Percentiles rank a stretch among this genome's conserved stretches.
These are phyloP conservation scores for Chymomyza costata DNA, from an alignment of 1,140 invertebrate genomes.

Conservation along the genomic window DNA sequence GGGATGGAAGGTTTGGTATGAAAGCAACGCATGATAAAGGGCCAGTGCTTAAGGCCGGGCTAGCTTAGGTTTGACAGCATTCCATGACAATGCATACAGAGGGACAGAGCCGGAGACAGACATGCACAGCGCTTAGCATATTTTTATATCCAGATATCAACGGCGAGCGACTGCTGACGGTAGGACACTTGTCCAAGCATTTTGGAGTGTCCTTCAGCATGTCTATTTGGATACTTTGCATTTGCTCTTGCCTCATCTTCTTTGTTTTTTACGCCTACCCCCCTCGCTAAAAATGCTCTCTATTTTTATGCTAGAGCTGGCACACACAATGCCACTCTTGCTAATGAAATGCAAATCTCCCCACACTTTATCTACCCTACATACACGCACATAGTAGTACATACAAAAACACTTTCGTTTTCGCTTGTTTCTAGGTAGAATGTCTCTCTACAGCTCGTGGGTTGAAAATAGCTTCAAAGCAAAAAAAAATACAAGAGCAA, in stretches of 20 bases:
- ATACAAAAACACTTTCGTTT: too few species aligned
- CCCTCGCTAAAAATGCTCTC: constrained; percentile 62
- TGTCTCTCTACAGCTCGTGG: too few species aligned
- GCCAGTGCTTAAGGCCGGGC: constrained; percentile 43
- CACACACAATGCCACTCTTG: constrained; percentile 64
- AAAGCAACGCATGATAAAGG: background rate
- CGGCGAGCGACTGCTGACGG: background rate
- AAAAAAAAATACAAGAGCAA: constrained; percentile 6
- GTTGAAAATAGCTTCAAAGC: constrained; percentile 45
- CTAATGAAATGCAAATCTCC: constrained; percentile 72
- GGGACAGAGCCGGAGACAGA: constrained; percentile 17
- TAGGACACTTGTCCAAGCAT: constrained; percentile 56
- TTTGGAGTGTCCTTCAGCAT: constrained; percentile 64
- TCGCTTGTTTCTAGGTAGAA: too few species aligned
- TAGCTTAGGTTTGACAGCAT: constrained; percentile 60
- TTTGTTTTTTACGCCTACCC: constrained; percentile 20
- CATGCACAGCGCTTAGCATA: constrained; percentile 43
- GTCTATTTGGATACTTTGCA: constrained; percentile 72
- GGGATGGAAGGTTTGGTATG: background rate
- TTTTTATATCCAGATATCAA: constrained; percentile 27
- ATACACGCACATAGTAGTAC: too few species aligned
- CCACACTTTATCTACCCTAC: constrained; percentile 26
- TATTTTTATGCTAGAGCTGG: constrained; percentile 48
- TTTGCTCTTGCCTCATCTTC: constrained; percentile 40
- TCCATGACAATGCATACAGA: constrained; percentile 53